A percentile compares a stretch with the other conserved stretches of the same genome.
phyloP scores from a whole-genome alignment of 2,113 vertebrate genomes.

The Anguilla rostrata region DNA sequence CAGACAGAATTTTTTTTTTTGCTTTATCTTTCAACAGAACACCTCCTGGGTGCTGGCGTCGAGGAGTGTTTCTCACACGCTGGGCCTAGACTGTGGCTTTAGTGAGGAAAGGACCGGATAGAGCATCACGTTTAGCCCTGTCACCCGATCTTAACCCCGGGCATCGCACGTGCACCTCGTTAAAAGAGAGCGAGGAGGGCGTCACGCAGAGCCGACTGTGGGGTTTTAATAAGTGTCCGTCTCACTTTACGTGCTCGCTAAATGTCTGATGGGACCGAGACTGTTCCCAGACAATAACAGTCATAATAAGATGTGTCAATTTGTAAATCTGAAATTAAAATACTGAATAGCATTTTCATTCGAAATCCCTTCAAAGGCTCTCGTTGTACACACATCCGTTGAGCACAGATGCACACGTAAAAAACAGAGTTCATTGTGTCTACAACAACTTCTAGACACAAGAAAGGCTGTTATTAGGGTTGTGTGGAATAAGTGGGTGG shows the following conservation, averaged over 20 bases:
- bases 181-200: constrained; percentile 20
- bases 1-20: background rate
- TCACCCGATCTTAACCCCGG: constrained; percentile 28
- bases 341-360: constrained; percentile 53
- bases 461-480: too few species aligned
- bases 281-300: constrained; percentile 42
- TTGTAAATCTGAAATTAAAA: constrained; percentile 47
- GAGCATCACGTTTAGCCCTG: background rate
- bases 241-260: constrained; percentile 46
- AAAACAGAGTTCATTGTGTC: too few species aligned
- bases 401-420: too few species aligned
- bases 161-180: constrained; percentile 22
- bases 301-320: constrained; percentile 42
- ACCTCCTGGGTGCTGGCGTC: background rate
- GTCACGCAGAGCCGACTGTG: constrained; percentile 35
- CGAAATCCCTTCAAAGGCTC: constrained; percentile 46
- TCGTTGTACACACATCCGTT: constrained; percentile 36
- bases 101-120: background rate
- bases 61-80: background rate
- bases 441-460: too few species aligned
- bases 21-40: too few species aligned
- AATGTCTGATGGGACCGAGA: constrained; percentile 48
- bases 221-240: constrained; percentile 33
- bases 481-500: too few species aligned
- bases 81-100: background rate